Base-by-base conservation (phyloP, 2,888 invertebrate genomes). In the Stenurella melanura region DNA sequence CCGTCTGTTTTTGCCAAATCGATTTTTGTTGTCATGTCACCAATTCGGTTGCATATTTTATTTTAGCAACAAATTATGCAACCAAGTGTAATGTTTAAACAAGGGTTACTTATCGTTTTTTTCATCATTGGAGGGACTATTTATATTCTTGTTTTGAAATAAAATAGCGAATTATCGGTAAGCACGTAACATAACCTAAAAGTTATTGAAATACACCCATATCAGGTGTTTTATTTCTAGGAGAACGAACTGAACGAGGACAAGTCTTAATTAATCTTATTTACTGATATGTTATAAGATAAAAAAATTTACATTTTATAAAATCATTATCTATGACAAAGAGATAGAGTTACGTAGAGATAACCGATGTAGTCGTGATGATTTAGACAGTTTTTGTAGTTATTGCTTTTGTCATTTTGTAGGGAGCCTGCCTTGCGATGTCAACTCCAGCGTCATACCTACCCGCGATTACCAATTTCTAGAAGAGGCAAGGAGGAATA, bases 401-500 rank as follows among this genome's bases (percentile, higher is more conserved):
- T 26, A 12, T 50, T 4, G 30, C 19, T 15, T 1, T n/a, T 69
- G 0, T 19, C 19, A 42, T 63, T 77, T 83, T 83, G 17, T 80
- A 88, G 88, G 89, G 81, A 89, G 89, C 81, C 83, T 90, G 68
- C 89, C 89, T 38, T 88, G 89, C 81, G 89, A 89, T 82, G 89
- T 89, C 19, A 89, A 89, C 81, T 87, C 87, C 18, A 87, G 88
- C 61, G 82, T 83, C 10, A 78, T 84, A 17, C 78, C 81, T 58
- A 81, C 81, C 30, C 83, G 83, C 73, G 84, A 87, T 70, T 83
- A 85, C 76, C 86, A 88, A 67, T 89, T 89, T 78, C 81, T 89
- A 73, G 87, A 89, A 74, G 89, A 89, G 80, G 87, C 87, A 54
- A 85, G 84, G 26, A 80, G 81, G 57, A 81, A 78, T 78, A 84